Conservation (phyloP, 2,888 invertebrate species). For the Microdon myrmicae region DNA sequence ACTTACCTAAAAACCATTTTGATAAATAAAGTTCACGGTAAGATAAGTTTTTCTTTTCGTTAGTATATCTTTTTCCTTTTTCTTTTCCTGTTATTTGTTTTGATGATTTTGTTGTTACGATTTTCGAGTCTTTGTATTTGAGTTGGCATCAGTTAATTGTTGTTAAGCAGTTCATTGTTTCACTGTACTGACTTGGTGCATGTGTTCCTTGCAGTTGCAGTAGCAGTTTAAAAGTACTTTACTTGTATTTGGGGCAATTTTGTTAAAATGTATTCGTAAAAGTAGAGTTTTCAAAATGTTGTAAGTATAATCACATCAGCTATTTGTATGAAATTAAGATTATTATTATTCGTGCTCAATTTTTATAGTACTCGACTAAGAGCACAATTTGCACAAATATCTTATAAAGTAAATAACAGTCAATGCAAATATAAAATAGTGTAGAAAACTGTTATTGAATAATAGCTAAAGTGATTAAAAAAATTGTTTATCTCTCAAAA, state of each 20-base stretch:
- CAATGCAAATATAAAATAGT: no score
- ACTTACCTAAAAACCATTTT: conserved; percentile 13
- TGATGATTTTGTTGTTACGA: conserved; percentile 1
- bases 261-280: conserved; percentile 3
- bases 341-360: not conserved
- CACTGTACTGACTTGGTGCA: conserved; percentile 43
- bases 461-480: no score
- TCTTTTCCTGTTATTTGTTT: not conserved
- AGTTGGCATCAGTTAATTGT: conserved; percentile 6
- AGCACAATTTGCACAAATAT: conserved; percentile 15
- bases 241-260: conserved; percentile 1
- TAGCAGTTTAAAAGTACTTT: not conserved
- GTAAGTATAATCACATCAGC: not conserved
- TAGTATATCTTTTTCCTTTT: not conserved
- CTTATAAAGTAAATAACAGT: no score
- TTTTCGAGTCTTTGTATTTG: not conserved
- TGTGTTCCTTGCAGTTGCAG: conserved; percentile 41
- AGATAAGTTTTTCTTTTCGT: conserved; percentile 39
- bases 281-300: not conserved
- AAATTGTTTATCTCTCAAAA: no score
- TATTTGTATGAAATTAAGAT: conserved; percentile 4
- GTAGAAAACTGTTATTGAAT: no score
- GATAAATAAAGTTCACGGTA: conserved; percentile 34
- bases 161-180: conserved; percentile 13
- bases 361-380: not conserved